Percentiles rank a stretch among this genome's conserved stretches.
These are phyloP conservation scores for Alauda arvensis DNA, from an alignment of 2,797 vertebrate species.

Conservation along the genomic window DNA sequence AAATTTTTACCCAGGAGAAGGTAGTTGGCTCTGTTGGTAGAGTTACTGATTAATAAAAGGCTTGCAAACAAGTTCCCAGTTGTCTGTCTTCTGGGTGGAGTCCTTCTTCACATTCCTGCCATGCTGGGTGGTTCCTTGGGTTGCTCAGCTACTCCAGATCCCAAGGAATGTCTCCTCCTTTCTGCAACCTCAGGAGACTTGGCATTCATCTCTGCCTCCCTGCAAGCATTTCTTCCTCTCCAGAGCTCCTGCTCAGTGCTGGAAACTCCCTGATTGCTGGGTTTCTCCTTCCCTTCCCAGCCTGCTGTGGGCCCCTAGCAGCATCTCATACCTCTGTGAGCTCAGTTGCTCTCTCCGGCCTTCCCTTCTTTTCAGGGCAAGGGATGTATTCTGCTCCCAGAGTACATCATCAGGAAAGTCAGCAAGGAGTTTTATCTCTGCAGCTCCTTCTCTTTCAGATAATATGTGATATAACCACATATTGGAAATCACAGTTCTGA, in stretches of 20 bases:
- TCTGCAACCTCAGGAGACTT: conserved; percentile 23
- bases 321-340: fast-evolving
- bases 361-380: neutral
- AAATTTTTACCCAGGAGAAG: neutral
- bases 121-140: conserved; percentile 22
- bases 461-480: neutral
- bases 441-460: neutral
- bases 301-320: neutral
- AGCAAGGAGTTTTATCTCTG: neutral
- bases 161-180: conserved; percentile 30
- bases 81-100: conserved; percentile 32
- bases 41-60: conserved; percentile 11
- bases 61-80: conserved; percentile 2
- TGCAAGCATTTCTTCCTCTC: neutral
- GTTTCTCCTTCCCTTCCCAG: neutral
- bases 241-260: neutral
- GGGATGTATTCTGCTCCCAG: neutral
- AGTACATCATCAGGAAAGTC: neutral
- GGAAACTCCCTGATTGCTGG: neutral
- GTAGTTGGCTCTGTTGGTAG: neutral
- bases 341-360: neutral
- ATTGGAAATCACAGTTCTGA: neutral
- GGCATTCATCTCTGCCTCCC: neutral
- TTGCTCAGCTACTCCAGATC: neutral
- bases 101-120: conserved; percentile 26